Conservation (phyloP, 2,888 invertebrate species). For the Rugalucina vietnamica region DNA sequence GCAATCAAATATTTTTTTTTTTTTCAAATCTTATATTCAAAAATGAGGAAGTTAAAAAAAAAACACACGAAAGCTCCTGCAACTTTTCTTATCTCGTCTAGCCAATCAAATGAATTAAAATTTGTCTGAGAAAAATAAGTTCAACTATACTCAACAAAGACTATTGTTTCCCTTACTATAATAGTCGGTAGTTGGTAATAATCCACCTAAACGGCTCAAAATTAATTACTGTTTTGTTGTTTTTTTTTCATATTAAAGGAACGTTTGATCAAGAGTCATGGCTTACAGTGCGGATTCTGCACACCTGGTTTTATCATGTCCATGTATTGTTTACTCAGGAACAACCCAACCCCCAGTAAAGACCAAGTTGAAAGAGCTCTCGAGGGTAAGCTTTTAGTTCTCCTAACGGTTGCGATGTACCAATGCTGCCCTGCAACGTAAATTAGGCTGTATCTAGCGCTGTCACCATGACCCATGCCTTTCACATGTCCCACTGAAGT, state of each 20-base stretch:
- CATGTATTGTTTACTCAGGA: conserved; percentile 63
- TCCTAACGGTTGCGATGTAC: neutral
- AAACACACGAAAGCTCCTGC: too few relatives aligned
- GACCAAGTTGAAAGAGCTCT: conserved; percentile 60
- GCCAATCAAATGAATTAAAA: too few relatives aligned
- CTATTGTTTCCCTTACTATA: too few relatives aligned
- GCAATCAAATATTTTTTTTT: too few relatives aligned
- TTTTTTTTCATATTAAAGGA: conserved; percentile 64
- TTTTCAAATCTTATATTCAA: too few relatives aligned
- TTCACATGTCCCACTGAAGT: neutral
- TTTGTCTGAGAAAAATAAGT: too few relatives aligned
- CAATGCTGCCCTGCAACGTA: neutral
- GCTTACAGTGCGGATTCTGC: conserved; percentile 68
- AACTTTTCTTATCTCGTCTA: too few relatives aligned
- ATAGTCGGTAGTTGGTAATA: too few relatives aligned
- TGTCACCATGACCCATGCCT: neutral
- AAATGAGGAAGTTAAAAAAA: too few relatives aligned
- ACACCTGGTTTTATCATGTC: conserved; percentile 69
- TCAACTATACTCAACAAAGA: too few relatives aligned
- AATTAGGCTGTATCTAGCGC: neutral
- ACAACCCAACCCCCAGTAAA: conserved; percentile 56
- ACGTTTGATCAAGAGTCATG: conserved; percentile 58
- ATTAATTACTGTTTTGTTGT: too few relatives aligned
- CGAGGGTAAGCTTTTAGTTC: conserved; percentile 41
- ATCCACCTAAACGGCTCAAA: too few relatives aligned